phyloP scores from a whole-genome alignment of 1,140 invertebrate species.

The Nixonia krombeini region DNA sequence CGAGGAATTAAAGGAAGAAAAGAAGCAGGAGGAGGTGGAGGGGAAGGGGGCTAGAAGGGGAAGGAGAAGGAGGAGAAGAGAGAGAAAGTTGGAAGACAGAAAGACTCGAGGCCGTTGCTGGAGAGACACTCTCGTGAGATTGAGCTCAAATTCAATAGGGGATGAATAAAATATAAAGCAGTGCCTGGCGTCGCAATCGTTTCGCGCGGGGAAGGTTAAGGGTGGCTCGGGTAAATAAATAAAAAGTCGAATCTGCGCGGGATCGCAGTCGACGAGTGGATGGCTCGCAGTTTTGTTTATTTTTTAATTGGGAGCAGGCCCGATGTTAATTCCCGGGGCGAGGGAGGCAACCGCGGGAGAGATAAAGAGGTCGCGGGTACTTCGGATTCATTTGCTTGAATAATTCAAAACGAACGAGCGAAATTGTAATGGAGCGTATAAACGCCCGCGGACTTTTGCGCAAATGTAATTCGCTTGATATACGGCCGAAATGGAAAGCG shows the following conservation, averaged over 20 bases:
- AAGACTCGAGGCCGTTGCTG: constrained; percentile 30
- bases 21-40: too few species aligned
- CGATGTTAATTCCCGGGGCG: constrained; percentile 25
- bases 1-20: too few species aligned
- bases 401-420: constrained; percentile 28
- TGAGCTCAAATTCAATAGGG: constrained; percentile 70
- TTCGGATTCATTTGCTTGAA: constrained; percentile 36
- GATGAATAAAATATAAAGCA: constrained; percentile 72
- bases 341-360: too few species aligned
- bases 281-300: constrained; percentile 27
- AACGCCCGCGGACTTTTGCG: constrained; percentile 30
- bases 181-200: constrained; percentile 37
- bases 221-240: constrained; percentile 60
- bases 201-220: constrained; percentile 36
- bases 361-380: constrained; percentile 20
- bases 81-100: constrained; percentile 41
- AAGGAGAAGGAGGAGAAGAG: constrained; percentile 35
- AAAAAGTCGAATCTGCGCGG: constrained; percentile 41
- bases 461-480: constrained; percentile 20
- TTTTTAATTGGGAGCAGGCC: constrained; percentile 31
- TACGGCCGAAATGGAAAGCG: constrained; percentile 30
- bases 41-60: constrained; percentile 25
- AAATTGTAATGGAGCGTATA: constrained; percentile 38
- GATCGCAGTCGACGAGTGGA: constrained; percentile 12
- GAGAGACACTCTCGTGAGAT: constrained; percentile 69